A percentile compares a stretch with the other conserved stretches of the same genome.
These are phyloP conservation scores for Triplophysa tibetana DNA, from an alignment of 2,113 vertebrate species.

Conservation along the genomic window DNA sequence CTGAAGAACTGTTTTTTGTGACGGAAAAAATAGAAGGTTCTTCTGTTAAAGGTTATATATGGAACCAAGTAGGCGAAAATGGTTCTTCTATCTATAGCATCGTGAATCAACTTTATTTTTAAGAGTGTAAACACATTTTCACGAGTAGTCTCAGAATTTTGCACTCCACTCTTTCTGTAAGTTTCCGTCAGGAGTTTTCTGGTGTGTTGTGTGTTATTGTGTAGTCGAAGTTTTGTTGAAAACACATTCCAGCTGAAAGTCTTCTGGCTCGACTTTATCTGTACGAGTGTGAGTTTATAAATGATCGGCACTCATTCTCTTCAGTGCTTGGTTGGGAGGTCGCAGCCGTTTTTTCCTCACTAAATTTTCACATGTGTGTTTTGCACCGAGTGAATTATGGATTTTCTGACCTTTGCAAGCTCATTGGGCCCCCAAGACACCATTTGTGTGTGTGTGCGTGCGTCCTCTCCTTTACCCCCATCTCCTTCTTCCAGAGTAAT, in stretches of 20 bases:
- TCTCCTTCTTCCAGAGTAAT: slow-evolving; percentile 26
- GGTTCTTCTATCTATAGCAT: too few species aligned
- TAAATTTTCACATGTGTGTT: slow-evolving; percentile 32
- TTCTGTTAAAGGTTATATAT: too few species aligned
- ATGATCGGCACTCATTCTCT: slow-evolving; percentile 1
- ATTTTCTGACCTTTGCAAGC: slow-evolving; percentile 52
- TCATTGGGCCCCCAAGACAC: slow-evolving; percentile 32
- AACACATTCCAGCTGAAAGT: slow-evolving; percentile 8
- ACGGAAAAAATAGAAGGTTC: too few species aligned
- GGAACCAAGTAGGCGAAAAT: too few species aligned
- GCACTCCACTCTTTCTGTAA: not conserved
- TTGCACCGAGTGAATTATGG: slow-evolving; percentile 48
- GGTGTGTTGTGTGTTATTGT: not conserved
- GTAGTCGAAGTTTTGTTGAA: not conserved
- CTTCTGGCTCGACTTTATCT: not conserved
- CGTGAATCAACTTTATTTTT: too few species aligned
- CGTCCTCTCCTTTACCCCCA: not conserved
- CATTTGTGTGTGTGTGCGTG: slow-evolving; percentile 25
- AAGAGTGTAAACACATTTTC: too few species aligned
- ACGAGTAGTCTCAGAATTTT: not conserved
- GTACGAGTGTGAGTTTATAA: slow-evolving; percentile 30
- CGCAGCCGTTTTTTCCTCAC: slow-evolving; percentile 24
- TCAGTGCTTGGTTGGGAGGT: not conserved
- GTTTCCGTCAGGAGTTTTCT: not conserved
- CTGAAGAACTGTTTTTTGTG: too few species aligned